Percentiles rank a stretch among this genome's conserved stretches.
Evolutionary conservation across 1,140 invertebrate genomes (phyloP).

Genomic region (Drosophila chauvacae): DNA sequence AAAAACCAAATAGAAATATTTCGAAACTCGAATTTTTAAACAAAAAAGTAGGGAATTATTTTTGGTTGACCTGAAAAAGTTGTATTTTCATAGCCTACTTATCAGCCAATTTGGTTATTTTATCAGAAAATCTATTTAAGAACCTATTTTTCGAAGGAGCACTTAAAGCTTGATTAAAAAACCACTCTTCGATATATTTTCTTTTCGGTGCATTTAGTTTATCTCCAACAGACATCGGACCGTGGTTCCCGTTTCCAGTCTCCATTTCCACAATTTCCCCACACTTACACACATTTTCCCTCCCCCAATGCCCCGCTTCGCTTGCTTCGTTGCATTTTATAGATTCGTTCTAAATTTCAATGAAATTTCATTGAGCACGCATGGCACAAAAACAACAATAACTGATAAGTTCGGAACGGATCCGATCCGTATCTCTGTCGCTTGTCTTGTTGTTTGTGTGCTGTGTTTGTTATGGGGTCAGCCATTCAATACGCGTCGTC

Average conservation of each 20-base stretch:
- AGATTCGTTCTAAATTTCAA: conserved; percentile 83
- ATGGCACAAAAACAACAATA: conserved; percentile 27
- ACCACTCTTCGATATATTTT: neutral
- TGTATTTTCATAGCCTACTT: conserved; percentile 1
- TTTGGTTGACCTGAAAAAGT: neutral
- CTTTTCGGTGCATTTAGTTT: conserved; percentile 22
- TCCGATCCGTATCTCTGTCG: conserved; percentile 68
- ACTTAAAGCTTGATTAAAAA: neutral
- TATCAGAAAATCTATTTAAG: neutral
- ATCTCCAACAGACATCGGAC: conserved; percentile 32
- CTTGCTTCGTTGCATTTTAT: conserved; percentile 78
- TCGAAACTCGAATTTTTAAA: neutral
- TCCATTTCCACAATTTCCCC: conserved; percentile 39
- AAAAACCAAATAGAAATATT: neutral
- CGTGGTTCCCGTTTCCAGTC: conserved; percentile 47
- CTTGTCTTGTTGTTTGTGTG: conserved; percentile 35
- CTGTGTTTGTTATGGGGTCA: conserved; percentile 65
- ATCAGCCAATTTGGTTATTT: neutral
- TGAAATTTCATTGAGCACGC: conserved; percentile 78
- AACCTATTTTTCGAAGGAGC: neutral
- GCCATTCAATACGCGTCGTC: conserved; percentile 53
- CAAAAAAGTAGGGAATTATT: neutral
- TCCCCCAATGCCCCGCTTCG: conserved; percentile 14
- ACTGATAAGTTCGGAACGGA: conserved; percentile 72
- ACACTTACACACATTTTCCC: neutral